phyloP scores from a whole-genome alignment of 2,888 invertebrate species.

The Rapana venosa region DNA sequence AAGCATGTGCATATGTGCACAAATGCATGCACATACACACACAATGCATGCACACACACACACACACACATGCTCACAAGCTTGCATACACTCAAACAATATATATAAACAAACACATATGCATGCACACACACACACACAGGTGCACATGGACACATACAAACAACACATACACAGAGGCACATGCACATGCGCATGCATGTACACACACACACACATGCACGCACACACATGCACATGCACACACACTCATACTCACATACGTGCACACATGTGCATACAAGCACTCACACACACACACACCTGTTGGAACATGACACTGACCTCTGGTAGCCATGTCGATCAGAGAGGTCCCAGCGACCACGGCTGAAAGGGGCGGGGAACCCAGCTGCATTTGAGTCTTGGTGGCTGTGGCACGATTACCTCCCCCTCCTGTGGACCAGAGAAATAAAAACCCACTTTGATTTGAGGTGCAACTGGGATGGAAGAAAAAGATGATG shows the following conservation, averaged over 20 bases:
- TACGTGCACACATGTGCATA: background rate
- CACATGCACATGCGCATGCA: too few relatives aligned
- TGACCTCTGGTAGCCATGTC: conserved; percentile 70
- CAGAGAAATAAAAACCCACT: background rate
- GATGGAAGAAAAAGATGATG: too few relatives aligned
- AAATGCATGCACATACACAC: background rate
- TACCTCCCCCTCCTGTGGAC: conserved; percentile 70
- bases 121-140: too few relatives aligned
- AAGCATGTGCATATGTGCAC: background rate
- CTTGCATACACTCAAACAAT: too few relatives aligned
- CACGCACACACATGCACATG: background rate
- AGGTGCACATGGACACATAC: too few relatives aligned
- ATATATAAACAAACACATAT: too few relatives aligned
- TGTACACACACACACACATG: too few relatives aligned
- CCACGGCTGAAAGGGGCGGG: conserved; percentile 65
- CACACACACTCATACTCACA: background rate
- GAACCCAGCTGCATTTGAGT: conserved; percentile 60
- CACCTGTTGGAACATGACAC: conserved; percentile 59
- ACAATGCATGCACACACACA: background rate
- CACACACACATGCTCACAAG: too few relatives aligned
- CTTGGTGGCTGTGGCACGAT: conserved; percentile 58
- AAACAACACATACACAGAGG: too few relatives aligned
- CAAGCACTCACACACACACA: conserved; percentile 44
- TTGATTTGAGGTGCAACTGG: too few relatives aligned
- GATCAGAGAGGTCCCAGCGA: conserved; percentile 62